A percentile compares a stretch with the other conserved stretches of the same genome.
These are phyloP conservation scores for Pogonomyrmex californicus DNA, from an alignment of 1,140 invertebrate species.

Conservation along the genomic window DNA sequence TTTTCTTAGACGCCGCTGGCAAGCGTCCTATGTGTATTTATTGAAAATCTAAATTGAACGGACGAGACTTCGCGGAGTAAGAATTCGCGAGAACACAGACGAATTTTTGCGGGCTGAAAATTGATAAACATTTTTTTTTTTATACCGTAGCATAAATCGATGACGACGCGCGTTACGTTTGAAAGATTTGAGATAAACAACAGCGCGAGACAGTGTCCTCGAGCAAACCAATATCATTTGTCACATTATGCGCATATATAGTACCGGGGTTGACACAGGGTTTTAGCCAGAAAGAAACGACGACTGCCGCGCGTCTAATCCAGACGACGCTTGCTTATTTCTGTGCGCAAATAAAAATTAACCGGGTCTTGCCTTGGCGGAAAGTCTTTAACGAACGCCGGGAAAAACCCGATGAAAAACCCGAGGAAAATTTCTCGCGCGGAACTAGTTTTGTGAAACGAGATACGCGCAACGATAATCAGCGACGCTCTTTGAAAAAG, in stretches of 20 bases:
- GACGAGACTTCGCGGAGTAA: background rate
- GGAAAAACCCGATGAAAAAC: slow-evolving; percentile 7
- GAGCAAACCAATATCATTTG: background rate
- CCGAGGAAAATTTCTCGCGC: slow-evolving; percentile 33
- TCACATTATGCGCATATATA: background rate
- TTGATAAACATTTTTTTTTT: background rate
- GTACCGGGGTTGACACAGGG: background rate
- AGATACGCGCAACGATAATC: slow-evolving; percentile 53
- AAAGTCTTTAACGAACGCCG: slow-evolving; percentile 32
- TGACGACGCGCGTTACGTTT: background rate
- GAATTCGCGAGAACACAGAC: background rate
- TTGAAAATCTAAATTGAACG: background rate
- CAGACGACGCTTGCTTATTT: slow-evolving; percentile 4
- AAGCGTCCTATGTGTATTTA: slow-evolving; percentile 3
- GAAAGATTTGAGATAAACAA: slow-evolving; percentile 5
- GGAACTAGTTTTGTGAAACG: slow-evolving; percentile 50
- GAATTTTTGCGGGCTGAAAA: too few relatives aligned
- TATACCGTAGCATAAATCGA: background rate
- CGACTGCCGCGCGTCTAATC: background rate
- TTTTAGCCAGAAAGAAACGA: background rate
- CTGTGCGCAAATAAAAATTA: slow-evolving; percentile 32
- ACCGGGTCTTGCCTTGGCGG: background rate
- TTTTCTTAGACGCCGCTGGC: slow-evolving; percentile 4
- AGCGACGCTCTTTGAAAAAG: slow-evolving; percentile 47
- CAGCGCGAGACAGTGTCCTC: background rate